Conservation (phyloP, 2,113 vertebrate species). For the Cnemophilus loriae region DNA sequence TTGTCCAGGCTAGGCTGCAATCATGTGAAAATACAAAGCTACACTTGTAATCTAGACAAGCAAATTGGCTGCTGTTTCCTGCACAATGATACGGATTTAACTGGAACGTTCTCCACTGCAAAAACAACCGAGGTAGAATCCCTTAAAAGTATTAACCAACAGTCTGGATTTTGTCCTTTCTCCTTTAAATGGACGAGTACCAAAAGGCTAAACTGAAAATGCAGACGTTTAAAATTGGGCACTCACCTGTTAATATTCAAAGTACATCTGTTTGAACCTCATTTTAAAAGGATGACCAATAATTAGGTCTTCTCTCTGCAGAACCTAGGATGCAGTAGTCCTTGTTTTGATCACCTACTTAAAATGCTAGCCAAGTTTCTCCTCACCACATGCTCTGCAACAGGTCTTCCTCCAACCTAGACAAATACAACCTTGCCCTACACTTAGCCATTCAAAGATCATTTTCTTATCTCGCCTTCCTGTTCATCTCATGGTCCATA, state of each 20-base stretch:
- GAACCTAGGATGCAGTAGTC: background rate
- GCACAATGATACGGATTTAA: background rate
- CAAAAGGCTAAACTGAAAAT: background rate
- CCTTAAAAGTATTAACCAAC: background rate
- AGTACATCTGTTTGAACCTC: background rate
- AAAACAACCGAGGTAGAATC: background rate
- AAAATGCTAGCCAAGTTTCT: background rate
- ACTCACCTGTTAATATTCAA: background rate
- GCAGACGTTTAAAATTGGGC: background rate
- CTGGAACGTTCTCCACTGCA: background rate
- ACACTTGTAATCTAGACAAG: slow-evolving; percentile 47
- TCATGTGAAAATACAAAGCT: slow-evolving; percentile 20
- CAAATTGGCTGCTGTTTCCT: slow-evolving; percentile 9
- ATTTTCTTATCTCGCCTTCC: background rate
- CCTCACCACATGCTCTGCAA: background rate
- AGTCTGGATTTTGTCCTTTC: background rate
- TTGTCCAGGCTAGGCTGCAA: slow-evolving; percentile 42
- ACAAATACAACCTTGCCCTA: background rate
- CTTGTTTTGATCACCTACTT: background rate
- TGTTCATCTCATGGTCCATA: background rate
- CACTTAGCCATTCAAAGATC: background rate
- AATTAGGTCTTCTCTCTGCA: background rate
- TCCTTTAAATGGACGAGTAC: background rate
- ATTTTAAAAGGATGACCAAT: background rate
- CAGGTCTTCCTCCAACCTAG: background rate